Evolutionary conservation across 2,888 invertebrate genomes (phyloP).

Genomic region (Ephialtes manifestator): DNA sequence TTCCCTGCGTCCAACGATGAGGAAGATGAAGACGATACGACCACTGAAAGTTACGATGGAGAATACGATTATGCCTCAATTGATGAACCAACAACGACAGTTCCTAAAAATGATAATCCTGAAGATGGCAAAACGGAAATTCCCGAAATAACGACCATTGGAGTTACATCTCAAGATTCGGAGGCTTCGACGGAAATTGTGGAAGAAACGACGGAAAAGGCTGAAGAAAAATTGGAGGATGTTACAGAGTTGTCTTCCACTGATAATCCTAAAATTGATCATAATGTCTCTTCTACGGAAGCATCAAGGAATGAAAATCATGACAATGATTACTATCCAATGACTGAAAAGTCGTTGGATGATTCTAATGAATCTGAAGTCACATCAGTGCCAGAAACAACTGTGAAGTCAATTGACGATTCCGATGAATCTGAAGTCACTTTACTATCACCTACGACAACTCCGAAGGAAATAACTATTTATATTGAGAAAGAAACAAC

Average conservation of each 20-base stretch:
- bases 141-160: constrained; percentile 41
- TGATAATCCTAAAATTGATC: background rate
- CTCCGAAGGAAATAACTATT: constrained; percentile 29
- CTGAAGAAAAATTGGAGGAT: constrained; percentile 46
- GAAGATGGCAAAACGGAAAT: constrained; percentile 18
- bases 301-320: constrained; percentile 10
- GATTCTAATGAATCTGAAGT: constrained; percentile 31
- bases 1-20: constrained; percentile 74
- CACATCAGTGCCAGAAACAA: constrained; percentile 42
- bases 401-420: constrained; percentile 15
- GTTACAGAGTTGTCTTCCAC: constrained; percentile 36
- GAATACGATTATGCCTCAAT: constrained; percentile 14
- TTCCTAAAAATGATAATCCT: constrained; percentile 5
- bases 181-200: constrained; percentile 21
- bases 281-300: background rate
- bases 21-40: constrained; percentile 53
- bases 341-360: constrained; percentile 14
- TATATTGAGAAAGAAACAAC: constrained; percentile 43
- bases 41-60: constrained; percentile 29
- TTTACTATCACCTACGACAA: constrained; percentile 19
- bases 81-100: constrained; percentile 18
- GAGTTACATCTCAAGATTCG: constrained; percentile 14
- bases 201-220: constrained; percentile 40
- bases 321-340: background rate
- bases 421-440: constrained; percentile 13